Percentiles rank a stretch among this genome's conserved stretches.
These are phyloP conservation scores for Numenius phaeopus DNA, from an alignment of 2,797 vertebrate genomes.

Conservation along the genomic window DNA sequence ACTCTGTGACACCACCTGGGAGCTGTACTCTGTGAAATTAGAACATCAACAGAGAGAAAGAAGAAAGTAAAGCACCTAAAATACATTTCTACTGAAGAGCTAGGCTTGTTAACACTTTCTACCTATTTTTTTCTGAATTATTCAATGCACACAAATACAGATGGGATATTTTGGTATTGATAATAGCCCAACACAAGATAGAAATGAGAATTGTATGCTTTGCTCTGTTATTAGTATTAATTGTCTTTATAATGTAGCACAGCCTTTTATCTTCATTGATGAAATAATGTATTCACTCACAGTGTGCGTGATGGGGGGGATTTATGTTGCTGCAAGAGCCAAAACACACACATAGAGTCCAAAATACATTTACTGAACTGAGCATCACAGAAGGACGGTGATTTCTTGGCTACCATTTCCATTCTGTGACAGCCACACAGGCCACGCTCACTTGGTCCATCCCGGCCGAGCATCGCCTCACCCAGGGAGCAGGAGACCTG, in stretches of 20 bases:
- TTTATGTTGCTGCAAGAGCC: neutral
- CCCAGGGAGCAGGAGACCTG: neutral
- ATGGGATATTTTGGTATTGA: neutral
- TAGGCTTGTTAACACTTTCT: neutral
- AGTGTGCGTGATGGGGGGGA: fast-evolving
- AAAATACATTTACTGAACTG: fast-evolving
- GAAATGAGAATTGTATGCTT: neutral
- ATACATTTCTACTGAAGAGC: neutral
- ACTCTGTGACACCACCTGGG: no score
- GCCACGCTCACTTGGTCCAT: neutral
- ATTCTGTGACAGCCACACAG: fast-evolving
- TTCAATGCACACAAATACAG: neutral
- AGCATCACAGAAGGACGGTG: fast-evolving
- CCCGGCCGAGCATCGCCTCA: neutral
- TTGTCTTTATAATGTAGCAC: neutral
- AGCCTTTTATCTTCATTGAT: neutral
- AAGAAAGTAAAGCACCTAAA: neutral
- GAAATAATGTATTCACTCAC: neutral
- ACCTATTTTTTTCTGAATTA: neutral
- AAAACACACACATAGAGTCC: fast-evolving
- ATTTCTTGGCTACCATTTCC: neutral
- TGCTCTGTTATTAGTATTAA: neutral
- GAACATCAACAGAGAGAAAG: neutral
- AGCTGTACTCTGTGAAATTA: neutral
- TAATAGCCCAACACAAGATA: neutral